Base-by-base conservation (phyloP, 2,797 vertebrate species). In the Pogonophryne albipinna region DNA sequence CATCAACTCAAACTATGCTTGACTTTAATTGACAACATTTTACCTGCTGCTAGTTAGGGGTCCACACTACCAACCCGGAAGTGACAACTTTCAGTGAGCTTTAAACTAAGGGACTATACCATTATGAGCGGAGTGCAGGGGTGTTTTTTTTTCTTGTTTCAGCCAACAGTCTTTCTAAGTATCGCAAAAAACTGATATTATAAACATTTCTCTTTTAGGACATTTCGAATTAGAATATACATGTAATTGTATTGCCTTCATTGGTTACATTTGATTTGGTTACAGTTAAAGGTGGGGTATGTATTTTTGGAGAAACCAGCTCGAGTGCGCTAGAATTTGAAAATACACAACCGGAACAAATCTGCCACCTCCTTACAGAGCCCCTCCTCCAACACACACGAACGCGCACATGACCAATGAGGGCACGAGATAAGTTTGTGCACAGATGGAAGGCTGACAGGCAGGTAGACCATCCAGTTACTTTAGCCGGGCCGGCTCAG, bases 71-170 rank as follows among this genome's bases (percentile, higher is more conserved):
- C 11, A 20, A 14, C 19, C n/a, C 0, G 3, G n/a, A 9, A 0
- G 0, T 0, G 0, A 14, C 0, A 1, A 6, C 38, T 59, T 42
- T n/a, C 6, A 42, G 9, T 42, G n/a, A 38, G 0, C 6, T 20
- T 42, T 42, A 59, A 41, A 42, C 34, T 4, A 14, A n/a, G 46
- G 17, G 38, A 61, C 59, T 46, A 5, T 46, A 61, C 59, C 59
- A 61, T 27, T 20, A 17, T 61, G 20, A 61, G 44, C 7, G 46
- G 10, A 27, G 20, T 61, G 59, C 3, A 46, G 44, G 59, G 44
- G 44, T 61, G 14, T 14, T 10, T 2, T 1, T 10, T 9, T 13
- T 58, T 17, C 2, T 31, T 42, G 38, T 58, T 56, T 59, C 34
- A 59, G 38, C 12, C 3, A 42, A 14, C 13, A 19, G 38, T 20